Evolutionary conservation across 2,797 vertebrate genomes (phyloP).

Genomic region (Mus minutoides): DNA sequence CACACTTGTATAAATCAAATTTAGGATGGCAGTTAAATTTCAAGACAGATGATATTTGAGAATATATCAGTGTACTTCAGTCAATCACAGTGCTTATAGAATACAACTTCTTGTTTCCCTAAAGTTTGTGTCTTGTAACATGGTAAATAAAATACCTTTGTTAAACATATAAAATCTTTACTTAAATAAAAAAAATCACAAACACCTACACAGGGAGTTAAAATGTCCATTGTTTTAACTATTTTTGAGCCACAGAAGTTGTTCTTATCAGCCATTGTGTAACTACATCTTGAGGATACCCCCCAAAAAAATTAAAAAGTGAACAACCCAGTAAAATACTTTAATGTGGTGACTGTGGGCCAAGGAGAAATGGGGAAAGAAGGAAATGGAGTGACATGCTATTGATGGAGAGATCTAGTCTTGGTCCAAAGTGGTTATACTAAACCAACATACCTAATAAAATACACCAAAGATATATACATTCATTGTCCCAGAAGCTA

Average conservation of each 20-base stretch:
- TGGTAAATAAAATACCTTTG: constrained; percentile 1
- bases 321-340: not conserved
- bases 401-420: not conserved
- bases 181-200: not conserved
- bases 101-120: not conserved
- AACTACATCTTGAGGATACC: not conserved
- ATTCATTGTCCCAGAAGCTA: not conserved
- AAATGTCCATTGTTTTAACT: not conserved
- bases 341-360: not conserved
- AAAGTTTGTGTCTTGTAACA: not conserved
- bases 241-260: not conserved
- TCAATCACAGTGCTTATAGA: not conserved
- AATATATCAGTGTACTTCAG: not conserved
- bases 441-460: not conserved
- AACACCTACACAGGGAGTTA: not conserved
- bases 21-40: constrained; percentile 55
- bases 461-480: not conserved
- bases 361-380: not conserved
- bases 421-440: not conserved
- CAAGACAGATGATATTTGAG: constrained; percentile 38
- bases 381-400: not conserved
- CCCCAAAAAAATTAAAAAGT: not conserved
- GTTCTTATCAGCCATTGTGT: not conserved
- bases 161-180: constrained; percentile 52
- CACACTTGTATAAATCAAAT: not conserved